These are phyloP conservation scores for Cosmorhoe ocellata DNA, from an alignment of 2,888 invertebrate species.

Conservation along the genomic window DNA sequence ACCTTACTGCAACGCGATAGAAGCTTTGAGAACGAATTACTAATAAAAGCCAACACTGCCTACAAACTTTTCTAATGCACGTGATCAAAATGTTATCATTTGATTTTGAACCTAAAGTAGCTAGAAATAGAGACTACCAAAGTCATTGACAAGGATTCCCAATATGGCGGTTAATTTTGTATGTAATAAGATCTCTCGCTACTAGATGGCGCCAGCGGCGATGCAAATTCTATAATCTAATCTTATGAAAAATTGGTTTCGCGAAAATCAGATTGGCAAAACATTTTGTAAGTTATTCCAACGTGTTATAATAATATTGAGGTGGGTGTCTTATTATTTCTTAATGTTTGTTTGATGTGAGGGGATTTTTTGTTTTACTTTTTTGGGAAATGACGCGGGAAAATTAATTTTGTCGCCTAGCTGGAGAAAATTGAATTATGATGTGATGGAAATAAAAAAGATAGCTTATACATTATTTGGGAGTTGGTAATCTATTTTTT, in stretches of 20 bases:
- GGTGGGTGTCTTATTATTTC: slow-evolving; percentile 71
- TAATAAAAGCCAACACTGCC: neutral
- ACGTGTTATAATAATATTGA: slow-evolving; percentile 77
- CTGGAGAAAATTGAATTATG: slow-evolving; percentile 11
- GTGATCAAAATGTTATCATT: slow-evolving; percentile 10
- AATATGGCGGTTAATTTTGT: slow-evolving; percentile 38
- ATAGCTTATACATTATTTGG: neutral
- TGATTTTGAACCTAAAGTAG: slow-evolving; percentile 40
- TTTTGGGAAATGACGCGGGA: slow-evolving; percentile 49
- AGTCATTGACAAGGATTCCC: neutral
- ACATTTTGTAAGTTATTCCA: slow-evolving; percentile 77
- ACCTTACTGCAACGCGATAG: slow-evolving; percentile 1
- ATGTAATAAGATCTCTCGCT: slow-evolving; percentile 51
- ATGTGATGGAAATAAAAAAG: neutral
- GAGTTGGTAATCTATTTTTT: neutral
- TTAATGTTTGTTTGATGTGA: slow-evolving; percentile 72
- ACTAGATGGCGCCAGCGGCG: slow-evolving; percentile 76
- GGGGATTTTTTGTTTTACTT: slow-evolving; percentile 43
- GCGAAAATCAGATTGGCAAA: slow-evolving; percentile 72
- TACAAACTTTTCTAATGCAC: slow-evolving; percentile 8
- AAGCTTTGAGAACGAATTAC: neutral
- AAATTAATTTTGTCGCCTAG: slow-evolving; percentile 38
- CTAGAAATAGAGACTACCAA: slow-evolving; percentile 1
- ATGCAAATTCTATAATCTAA: slow-evolving; percentile 79
- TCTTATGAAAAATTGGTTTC: slow-evolving; percentile 77